Evolutionary conservation across 2,888 invertebrate genomes (phyloP).

Genomic region (Odiellus spinosus): DNA sequence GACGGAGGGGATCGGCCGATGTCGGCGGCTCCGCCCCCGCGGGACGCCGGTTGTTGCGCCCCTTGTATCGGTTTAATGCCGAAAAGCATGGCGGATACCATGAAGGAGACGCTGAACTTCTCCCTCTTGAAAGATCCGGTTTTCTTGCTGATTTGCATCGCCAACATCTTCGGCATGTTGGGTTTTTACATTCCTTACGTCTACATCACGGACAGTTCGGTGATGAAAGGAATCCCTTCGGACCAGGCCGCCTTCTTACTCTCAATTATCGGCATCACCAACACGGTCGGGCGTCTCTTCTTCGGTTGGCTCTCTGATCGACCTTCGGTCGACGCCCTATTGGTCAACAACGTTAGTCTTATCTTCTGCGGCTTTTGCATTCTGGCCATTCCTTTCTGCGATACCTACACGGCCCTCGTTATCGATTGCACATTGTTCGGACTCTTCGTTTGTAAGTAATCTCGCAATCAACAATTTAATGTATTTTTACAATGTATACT

Average conservation of each 20-base stretch:
- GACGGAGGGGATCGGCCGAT: not conserved
- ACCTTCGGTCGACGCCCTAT: constrained; percentile 64
- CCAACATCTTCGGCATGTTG: constrained; percentile 91
- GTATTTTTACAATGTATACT: not conserved
- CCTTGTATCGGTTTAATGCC: constrained; percentile 7
- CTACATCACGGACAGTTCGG: constrained; percentile 71
- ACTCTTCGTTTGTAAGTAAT: constrained; percentile 70
- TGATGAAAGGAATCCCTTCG: constrained; percentile 36
- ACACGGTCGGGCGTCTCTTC: constrained; percentile 75
- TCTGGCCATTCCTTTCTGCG: constrained; percentile 63
- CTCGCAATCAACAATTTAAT: not conserved
- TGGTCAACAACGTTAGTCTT: constrained; percentile 83
- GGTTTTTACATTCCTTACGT: constrained; percentile 94
- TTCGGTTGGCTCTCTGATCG: constrained; percentile 56
- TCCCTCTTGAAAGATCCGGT: constrained; percentile 71
- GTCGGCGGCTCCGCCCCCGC: not conserved
- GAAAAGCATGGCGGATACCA: constrained; percentile 10
- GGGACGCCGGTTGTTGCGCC: constrained; percentile 4
- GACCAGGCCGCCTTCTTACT: constrained; percentile 34
- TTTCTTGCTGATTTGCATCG: constrained; percentile 77
- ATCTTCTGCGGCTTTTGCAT: constrained; percentile 74
- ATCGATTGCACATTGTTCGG: constrained; percentile 75
- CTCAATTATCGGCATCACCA: constrained; percentile 51
- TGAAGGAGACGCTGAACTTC: constrained; percentile 63
- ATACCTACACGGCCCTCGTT: constrained; percentile 55